A percentile compares a stretch with the other conserved stretches of the same genome.
phyloP scores from a whole-genome alignment of 2,888 invertebrate species.

The Drosophila melanosoma region DNA sequence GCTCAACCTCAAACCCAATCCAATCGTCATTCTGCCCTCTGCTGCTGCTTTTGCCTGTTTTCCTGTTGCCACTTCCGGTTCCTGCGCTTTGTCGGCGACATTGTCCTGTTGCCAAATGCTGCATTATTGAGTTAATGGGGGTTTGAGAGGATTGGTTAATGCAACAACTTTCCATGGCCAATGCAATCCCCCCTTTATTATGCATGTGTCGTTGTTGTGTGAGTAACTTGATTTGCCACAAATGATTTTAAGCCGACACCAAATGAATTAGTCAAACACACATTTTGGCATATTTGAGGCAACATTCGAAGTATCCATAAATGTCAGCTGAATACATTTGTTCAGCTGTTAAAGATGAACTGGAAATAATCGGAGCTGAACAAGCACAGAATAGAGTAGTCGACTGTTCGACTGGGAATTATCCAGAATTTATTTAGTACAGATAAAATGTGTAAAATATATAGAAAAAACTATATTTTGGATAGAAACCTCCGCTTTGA shows the following conservation, averaged over 20 bases:
- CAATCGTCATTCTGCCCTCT: not conserved
- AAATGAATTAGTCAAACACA: not conserved
- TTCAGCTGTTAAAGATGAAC: not conserved
- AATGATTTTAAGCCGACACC: not conserved
- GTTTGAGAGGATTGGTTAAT: slow-evolving; percentile 5
- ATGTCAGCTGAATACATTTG: not conserved
- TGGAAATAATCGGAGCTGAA: not conserved
- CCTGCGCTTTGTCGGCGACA: slow-evolving; percentile 29
- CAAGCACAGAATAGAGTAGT: not conserved
- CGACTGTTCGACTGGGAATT: not conserved
- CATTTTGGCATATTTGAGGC: not conserved
- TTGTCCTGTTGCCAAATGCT: slow-evolving; percentile 39
- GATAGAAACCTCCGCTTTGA: not conserved
- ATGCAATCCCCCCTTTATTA: not conserved
- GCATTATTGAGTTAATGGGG: slow-evolving; percentile 31
- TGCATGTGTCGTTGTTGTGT: not conserved
- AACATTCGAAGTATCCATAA: not conserved
- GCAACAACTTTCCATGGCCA: slow-evolving; percentile 32
- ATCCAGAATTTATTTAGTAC: not conserved
- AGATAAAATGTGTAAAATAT: not conserved
- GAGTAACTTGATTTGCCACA: not conserved
- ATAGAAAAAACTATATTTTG: not conserved
- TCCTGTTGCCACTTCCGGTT: slow-evolving; percentile 6
- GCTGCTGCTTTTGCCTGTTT: not conserved
- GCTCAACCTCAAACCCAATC: slow-evolving; percentile 2